Conservation (phyloP, 2,797 vertebrate genomes). For the Petrocephalus sullivani region DNA sequence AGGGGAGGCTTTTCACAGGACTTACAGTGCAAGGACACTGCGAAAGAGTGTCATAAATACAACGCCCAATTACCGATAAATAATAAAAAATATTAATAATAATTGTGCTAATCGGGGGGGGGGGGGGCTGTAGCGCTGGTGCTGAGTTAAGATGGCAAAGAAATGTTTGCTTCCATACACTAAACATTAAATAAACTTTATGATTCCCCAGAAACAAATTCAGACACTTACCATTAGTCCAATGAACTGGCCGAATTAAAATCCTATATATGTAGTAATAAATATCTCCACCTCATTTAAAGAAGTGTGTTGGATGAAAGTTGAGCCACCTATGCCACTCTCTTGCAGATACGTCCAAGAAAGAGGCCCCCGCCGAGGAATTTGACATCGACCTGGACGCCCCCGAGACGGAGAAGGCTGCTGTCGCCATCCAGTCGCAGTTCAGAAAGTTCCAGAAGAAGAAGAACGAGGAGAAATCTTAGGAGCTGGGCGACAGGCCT, state of each 20-base stretch:
- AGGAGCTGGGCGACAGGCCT: constrained; percentile 56
- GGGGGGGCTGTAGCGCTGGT: background rate
- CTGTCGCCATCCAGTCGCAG: constrained; percentile 94
- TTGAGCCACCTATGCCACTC: constrained; percentile 12
- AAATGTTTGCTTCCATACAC: background rate
- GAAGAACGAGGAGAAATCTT: constrained; percentile 84
- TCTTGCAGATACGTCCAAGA: constrained; percentile 73
- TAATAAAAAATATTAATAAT: background rate
- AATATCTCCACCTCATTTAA: background rate
- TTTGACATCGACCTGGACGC: constrained; percentile 96
- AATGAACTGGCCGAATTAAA: background rate
- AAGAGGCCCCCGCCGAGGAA: constrained; percentile 76
- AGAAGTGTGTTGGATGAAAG: background rate
- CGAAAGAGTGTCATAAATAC: background rate
- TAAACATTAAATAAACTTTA: background rate
- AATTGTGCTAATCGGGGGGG: background rate
- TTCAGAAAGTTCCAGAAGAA: constrained; percentile 99
- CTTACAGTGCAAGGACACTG: background rate
- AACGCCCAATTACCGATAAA: background rate
- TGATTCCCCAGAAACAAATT: background rate
- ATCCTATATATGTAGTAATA: background rate
- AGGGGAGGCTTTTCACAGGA: background rate
- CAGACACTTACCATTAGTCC: background rate
- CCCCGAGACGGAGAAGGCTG: constrained; percentile 91
- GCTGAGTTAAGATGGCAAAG: background rate